A percentile compares a stretch with the other conserved stretches of the same genome.
Evolutionary conservation across 2,888 invertebrate species (phyloP).

Genomic region (Pseudococcus jackbeardsleyi): DNA sequence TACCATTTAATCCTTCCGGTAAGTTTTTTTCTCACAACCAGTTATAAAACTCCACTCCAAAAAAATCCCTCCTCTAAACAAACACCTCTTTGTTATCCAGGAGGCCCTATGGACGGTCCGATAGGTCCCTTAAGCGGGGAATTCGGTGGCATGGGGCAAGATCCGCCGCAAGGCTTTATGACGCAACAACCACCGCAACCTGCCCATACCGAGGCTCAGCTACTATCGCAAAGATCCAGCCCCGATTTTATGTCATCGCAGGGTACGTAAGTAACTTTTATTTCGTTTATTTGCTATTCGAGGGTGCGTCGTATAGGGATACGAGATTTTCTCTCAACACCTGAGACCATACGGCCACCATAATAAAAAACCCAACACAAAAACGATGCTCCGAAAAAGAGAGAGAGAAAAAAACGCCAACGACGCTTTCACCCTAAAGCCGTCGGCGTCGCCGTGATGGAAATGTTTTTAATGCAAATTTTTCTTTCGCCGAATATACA

Average conservation of each 20-base stretch:
- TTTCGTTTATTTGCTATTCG: slow-evolving; percentile 37
- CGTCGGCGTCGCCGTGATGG: slow-evolving; percentile 4
- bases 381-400: background rate
- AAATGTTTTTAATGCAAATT: slow-evolving; percentile 48
- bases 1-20: slow-evolving; percentile 72
- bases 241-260: slow-evolving; percentile 71
- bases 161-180: slow-evolving; percentile 72
- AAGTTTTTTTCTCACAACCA: background rate
- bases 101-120: slow-evolving; percentile 79
- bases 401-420: background rate
- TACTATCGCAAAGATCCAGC: slow-evolving; percentile 72
- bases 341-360: slow-evolving; percentile 37
- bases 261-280: slow-evolving; percentile 68
- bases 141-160: slow-evolving; percentile 81
- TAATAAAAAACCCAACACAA: background rate
- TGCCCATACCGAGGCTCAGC: slow-evolving; percentile 70
- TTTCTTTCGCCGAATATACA: slow-evolving; percentile 14
- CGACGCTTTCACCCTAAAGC: slow-evolving; percentile 35
- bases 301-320: background rate
- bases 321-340: slow-evolving; percentile 44
- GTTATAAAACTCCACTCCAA: background rate
- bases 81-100: slow-evolving; percentile 70
- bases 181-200: slow-evolving; percentile 71
- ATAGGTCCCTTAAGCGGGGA: slow-evolving; percentile 79
- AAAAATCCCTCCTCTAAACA: background rate